Percentiles rank a stretch among this genome's conserved stretches.
phyloP scores from a whole-genome alignment of 2,113 vertebrate genomes.

The Triplophysa rosa region DNA sequence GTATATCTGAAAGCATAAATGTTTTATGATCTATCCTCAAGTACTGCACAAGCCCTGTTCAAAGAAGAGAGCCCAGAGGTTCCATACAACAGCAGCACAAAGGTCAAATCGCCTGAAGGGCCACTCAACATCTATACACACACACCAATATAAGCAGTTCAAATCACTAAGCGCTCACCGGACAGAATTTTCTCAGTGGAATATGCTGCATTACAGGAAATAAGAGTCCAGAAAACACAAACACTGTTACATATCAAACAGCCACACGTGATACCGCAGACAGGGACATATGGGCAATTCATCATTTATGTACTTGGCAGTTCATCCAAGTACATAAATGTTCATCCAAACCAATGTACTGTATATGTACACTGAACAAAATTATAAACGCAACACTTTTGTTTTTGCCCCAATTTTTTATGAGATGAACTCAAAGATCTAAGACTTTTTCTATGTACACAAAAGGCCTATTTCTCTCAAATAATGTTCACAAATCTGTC shows the following conservation, averaged over 20 bases:
- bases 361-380: too few relatives aligned
- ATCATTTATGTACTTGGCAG: too few relatives aligned
- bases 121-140: conserved; percentile 31
- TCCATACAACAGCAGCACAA: neutral
- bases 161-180: neutral
- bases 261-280: neutral
- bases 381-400: too few relatives aligned
- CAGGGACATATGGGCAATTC: neutral
- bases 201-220: neutral
- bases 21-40: conserved; percentile 27
- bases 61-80: conserved; percentile 18
- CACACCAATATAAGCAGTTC: neutral
- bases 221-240: neutral
- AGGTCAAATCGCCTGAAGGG: conserved; percentile 38
- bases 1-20: conserved; percentile 13
- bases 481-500: too few relatives aligned
- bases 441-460: too few relatives aligned
- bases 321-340: too few relatives aligned
- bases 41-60: neutral
- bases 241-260: neutral
- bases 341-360: too few relatives aligned
- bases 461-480: too few relatives aligned
- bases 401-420: too few relatives aligned
- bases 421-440: too few relatives aligned
- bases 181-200: neutral